Base-by-base conservation (phyloP, 1,140 invertebrate species). In the Homarus americanus region DNA sequence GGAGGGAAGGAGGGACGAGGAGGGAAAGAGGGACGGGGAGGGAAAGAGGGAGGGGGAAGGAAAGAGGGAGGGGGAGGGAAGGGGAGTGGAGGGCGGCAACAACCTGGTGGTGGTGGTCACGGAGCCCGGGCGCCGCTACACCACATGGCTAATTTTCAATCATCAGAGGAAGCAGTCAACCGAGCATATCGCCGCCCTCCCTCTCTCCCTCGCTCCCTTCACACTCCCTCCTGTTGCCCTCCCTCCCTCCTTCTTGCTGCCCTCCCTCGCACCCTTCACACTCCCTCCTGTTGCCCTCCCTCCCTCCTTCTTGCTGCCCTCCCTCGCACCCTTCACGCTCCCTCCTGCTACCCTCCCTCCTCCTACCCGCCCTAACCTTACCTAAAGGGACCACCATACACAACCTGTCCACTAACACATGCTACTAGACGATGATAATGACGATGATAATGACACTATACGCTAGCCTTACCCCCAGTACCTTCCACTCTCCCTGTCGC, bases 121-220 rank as follows among this genome's bases (percentile, higher is more conserved):
- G 76, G 76, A 41, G 2, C 40, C 7, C 40, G 41, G 20, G 38
- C 4, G 20, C 28, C 79, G 24, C 49, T 44, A 24, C 58, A 53
- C 78, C 49, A 63, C 79, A 53, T 63, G 28, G 79, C 34, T 82
- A 63, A 38, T 69, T 69, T 32, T 69, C 63, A 69, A 36, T 38
- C 49, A 82, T 82, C 79, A 82, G 79, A 38, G 79, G 32, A 82
- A 38, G 79, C 79, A 82, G 53, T 82, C 79, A 58, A 34, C 49
- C 79, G 24, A 82, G 49, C 79, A 82, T 82, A 82, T 82, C 79
- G 53, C 79, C 79, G 78, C 24, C 32, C 75, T 78, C 75, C 38
- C 28, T 38, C 38, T 41, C 75, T 41, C 28, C 73, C 73, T 76
- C 73, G 5, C 44, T 5, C 3, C 63, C 63, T 3, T 12, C 63